Conservation (phyloP, 2,113 vertebrate genomes). For the Orcinus orca region DNA sequence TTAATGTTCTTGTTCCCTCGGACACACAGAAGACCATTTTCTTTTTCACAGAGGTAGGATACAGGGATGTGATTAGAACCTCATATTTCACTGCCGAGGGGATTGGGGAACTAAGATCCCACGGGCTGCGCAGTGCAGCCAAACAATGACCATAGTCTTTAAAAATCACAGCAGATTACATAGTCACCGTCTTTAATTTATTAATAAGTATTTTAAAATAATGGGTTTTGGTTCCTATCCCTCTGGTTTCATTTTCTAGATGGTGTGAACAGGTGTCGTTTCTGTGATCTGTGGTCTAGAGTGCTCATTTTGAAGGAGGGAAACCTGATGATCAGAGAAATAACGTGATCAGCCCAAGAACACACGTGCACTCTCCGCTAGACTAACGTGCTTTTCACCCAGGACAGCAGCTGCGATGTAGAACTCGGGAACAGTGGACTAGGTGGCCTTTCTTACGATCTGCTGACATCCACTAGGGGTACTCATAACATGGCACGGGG, state of each 20-base stretch:
- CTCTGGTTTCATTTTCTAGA: slow-evolving; percentile 71
- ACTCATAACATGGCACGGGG: not conserved
- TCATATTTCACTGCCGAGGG: not conserved
- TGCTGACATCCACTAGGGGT: not conserved
- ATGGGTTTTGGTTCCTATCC: not conserved
- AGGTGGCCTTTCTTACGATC: not conserved
- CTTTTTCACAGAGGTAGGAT: not conserved
- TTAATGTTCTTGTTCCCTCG: not conserved
- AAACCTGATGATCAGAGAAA: not conserved
- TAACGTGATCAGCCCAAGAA: not conserved
- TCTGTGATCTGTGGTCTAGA: slow-evolving; percentile 85
- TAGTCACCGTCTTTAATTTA: not conserved
- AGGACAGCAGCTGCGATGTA: not conserved
- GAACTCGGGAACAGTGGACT: not conserved
- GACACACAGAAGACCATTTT: not conserved
- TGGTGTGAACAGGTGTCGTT: slow-evolving; percentile 83
- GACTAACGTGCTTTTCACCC: not conserved
- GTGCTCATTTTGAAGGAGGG: not conserved
- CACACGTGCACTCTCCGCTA: not conserved
- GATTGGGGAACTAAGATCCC: no score
- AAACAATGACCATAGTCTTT: not conserved
- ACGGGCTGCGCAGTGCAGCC: no score
- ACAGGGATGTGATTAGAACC: not conserved
- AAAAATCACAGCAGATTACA: not conserved
- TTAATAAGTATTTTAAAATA: not conserved